Base-by-base conservation (phyloP, 2,888 invertebrate genomes). In the Antitype chi region DNA sequence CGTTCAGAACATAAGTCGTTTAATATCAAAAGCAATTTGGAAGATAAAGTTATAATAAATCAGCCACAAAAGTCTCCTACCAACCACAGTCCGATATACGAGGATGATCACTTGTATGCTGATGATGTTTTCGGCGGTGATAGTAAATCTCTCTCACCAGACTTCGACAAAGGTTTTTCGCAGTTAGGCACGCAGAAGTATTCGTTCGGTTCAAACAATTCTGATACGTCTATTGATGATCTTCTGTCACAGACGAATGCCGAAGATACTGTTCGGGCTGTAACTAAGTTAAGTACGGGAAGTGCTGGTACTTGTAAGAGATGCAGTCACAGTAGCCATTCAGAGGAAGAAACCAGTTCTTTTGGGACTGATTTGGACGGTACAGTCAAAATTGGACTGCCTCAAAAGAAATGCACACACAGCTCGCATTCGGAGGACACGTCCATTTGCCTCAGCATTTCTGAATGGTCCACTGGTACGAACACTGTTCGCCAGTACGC, bases 401-500 rank as follows among this genome's bases (percentile, higher is more conserved):
- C 98, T 87, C 98, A 98, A 80, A 98, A 98, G 89, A 98, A 98
- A 91, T 98, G 98, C 90, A 98, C 98, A 0, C 98, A 98, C 86
- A 98, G 98, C 88, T 98, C 98, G 0, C 98, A 98, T 94, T 98
- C 98, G 11, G 98, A 98, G 93, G 98, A 98, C 89, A 98, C 98
- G 0, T 98, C 98, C 0, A 98, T 98, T 92, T 98, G 98, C 28
- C 95, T 98, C 52, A 98, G 98, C 90, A 98, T 98, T 89, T 98
- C 98, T 5, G 98, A 99, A 90, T 98, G 98, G 98, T 98, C 98
- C 0, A 98, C 98, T 57, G 98, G 98, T 71, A 98, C 98, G 0
- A 98, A 98, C 86, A 98, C 98, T 0, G 98, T 98, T 1, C 97
- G 98, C 1, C 98, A 98, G 91, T 98, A 98, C 89, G 98, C 98